A percentile compares a stretch with the other conserved stretches of the same genome.
Conservation (phyloP, 1,140 invertebrate genomes). For the Cotesia typhae region DNA sequence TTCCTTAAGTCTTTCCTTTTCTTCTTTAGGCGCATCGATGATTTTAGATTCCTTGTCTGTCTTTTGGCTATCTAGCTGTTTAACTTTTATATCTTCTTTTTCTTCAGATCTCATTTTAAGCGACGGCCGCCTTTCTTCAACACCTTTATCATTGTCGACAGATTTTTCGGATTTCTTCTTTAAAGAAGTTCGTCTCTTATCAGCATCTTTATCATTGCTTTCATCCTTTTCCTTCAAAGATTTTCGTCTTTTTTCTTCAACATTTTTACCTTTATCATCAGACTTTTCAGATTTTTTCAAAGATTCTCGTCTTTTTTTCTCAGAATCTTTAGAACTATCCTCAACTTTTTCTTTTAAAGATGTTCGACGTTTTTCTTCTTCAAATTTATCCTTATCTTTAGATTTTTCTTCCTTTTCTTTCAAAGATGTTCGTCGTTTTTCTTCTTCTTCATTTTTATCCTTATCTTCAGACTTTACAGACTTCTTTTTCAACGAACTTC, state of each 20-base stretch:
- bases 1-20: constrained; percentile 29
- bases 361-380: too few species aligned
- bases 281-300: too few species aligned
- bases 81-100: constrained; percentile 32
- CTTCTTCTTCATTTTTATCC: constrained; percentile 33
- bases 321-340: too few species aligned
- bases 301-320: too few species aligned
- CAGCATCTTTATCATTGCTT: constrained; percentile 27
- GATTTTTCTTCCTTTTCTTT: constrained; percentile 37
- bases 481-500: constrained; percentile 32
- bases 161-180: not conserved
- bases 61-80: too few species aligned
- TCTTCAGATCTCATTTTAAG: constrained; percentile 38
- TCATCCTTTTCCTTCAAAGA: not conserved
- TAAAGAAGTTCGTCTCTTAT: constrained; percentile 2
- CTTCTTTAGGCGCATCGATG: constrained; percentile 31
- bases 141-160: constrained; percentile 1
- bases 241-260: constrained; percentile 20
- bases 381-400: constrained; percentile 17
- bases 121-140: not conserved
- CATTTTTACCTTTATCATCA: too few species aligned
- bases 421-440: constrained; percentile 34
- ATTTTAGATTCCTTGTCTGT: constrained; percentile 10
- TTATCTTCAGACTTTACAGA: constrained; percentile 29
- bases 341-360: too few species aligned